Conservation (phyloP, 2,888 invertebrate genomes). For the Melipona bicolor region DNA sequence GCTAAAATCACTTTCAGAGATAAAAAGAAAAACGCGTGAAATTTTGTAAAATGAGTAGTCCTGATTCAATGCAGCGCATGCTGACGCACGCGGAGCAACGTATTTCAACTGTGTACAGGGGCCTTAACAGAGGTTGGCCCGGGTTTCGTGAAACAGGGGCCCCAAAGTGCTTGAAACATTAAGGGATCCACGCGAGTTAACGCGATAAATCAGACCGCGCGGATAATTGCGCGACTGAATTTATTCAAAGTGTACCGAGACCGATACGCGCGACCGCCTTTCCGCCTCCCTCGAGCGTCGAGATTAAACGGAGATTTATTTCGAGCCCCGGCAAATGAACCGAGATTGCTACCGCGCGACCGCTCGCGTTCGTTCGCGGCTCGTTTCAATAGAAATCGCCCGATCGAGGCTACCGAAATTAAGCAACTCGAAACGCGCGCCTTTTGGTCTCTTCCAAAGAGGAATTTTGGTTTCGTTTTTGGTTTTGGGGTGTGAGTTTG, state of each 20-base stretch:
- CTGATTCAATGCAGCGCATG: no score
- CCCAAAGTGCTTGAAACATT: slow-evolving; percentile 50
- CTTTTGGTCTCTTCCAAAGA: not conserved
- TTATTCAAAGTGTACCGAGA: slow-evolving; percentile 48
- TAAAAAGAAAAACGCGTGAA: no score
- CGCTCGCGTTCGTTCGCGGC: not conserved
- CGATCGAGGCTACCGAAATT: not conserved
- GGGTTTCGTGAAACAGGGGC: slow-evolving; percentile 11
- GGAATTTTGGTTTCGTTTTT: no score
- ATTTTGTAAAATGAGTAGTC: no score
- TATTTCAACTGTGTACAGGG: no score
- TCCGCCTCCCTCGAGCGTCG: slow-evolving; percentile 19
- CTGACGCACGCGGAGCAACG: no score
- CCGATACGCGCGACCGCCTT: slow-evolving; percentile 25
- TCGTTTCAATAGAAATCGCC: not conserved
- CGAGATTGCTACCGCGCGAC: slow-evolving; percentile 23
- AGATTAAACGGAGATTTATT: slow-evolving; percentile 41
- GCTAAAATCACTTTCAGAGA: no score
- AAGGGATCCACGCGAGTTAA: slow-evolving; percentile 39
- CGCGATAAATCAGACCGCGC: slow-evolving; percentile 43
- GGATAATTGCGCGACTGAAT: slow-evolving; percentile 51
- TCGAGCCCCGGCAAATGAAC: slow-evolving; percentile 14
- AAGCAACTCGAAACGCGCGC: not conserved
- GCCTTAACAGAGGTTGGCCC: no score
- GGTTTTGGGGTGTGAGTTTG: not conserved